Evolutionary conservation across 2,888 invertebrate genomes (phyloP), one percentile per base, ranked within the genome.

Genomic region (Koerneria pararmatus): DNA sequence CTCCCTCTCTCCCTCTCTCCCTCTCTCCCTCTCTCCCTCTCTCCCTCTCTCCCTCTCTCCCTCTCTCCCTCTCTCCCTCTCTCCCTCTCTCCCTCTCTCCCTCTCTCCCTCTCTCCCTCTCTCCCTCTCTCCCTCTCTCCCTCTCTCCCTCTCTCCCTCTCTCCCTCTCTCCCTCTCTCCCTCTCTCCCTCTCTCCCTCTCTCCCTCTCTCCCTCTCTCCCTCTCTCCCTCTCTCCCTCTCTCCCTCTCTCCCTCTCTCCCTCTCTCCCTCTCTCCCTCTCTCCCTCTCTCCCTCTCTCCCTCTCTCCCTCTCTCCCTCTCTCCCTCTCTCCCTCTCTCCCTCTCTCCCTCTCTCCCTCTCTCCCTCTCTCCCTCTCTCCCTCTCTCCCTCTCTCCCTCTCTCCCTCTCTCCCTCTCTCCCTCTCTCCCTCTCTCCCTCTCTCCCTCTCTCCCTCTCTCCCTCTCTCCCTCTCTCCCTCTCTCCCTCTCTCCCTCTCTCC

Each of bases 81-180:
- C 46, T 51, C 56, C 19, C 48, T 62, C 31, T 37, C 41, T 57
- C 41, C 27, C 31, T 51, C 51, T n/a, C 60, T 29, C 59, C 41
- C 66, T 61, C 32, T 46, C 59, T 51, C 34, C 61, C 60, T 59
- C 60, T 49, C 53, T 56, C 56, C 32, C 56, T 56, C 56, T 56
- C 31, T 56, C 56, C n/a, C 31, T 56, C 56, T 56, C n/a, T 27
- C 29, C 32, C 31, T 56, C 29, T 27, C 19, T 8, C 56, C 32
- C 15, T 56, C 41, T 41, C 41, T 41, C 41, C 19, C 41, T 19
- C 41, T 41, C 8, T 19, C 19, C 19, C 19, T 11, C 41, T 41
- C 19, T 19, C 19, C 41, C 41, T 56, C 31, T 29, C 5, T 29
- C 32, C 32, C 24, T 6, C 22, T 22, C 24, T 29, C 32, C 24